These are phyloP conservation scores for Dromococcyx pavoninus DNA, from an alignment of 2,797 vertebrate species.

Conservation along the genomic window DNA sequence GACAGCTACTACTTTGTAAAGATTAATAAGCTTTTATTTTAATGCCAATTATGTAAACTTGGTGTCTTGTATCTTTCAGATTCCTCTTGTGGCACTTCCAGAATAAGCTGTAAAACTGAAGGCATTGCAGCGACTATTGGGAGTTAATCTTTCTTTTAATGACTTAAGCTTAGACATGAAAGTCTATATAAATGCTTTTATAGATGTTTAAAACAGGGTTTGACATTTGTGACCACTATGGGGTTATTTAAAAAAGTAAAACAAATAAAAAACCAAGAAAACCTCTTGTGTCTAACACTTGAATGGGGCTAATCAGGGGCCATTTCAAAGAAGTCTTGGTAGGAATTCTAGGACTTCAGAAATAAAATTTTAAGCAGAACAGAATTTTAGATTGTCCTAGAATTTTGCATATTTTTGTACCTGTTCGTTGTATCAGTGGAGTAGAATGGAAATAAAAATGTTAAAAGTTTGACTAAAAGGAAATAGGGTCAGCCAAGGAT, in stretches of 20 bases:
- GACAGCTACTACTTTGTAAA: not conserved
- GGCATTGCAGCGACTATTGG: constrained; percentile 43
- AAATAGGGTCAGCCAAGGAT: not conserved
- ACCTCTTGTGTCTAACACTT: constrained; percentile 46
- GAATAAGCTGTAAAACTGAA: constrained; percentile 45
- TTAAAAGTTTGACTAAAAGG: not conserved
- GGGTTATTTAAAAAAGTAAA: constrained; percentile 9
- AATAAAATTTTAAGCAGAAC: not conserved
- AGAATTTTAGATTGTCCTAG: constrained; percentile 45
- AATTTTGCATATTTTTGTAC: constrained; percentile 41
- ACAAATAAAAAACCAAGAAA: not conserved
- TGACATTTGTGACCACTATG: constrained; percentile 49
- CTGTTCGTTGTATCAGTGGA: not conserved
- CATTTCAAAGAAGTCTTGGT: constrained; percentile 21
- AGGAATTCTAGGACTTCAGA: constrained; percentile 27
- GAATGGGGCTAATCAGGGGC: constrained; percentile 24
- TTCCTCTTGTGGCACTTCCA: constrained; percentile 42
- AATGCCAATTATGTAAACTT: not conserved
- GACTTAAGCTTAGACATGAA: constrained; percentile 28
- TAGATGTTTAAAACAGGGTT: constrained; percentile 49
- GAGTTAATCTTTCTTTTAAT: constrained; percentile 42
- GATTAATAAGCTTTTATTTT: not conserved
- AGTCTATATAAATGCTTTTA: constrained; percentile 59
- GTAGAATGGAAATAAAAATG: not conserved
- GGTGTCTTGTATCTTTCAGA: constrained; percentile 63